Conservation (phyloP, 2,113 vertebrate genomes). For the Elachura formosa region DNA sequence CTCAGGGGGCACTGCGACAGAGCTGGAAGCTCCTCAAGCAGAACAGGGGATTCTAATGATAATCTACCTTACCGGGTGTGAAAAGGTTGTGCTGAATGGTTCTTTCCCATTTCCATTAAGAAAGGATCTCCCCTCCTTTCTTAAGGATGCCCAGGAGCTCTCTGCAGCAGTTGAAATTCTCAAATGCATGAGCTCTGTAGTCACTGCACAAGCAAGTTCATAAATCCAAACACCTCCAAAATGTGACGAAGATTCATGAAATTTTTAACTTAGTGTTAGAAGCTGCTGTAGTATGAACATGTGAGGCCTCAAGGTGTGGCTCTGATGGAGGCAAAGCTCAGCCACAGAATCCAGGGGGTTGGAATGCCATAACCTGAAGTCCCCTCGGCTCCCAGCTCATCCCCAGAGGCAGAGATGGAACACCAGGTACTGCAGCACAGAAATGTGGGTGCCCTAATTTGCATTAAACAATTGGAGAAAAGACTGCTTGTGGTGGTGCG, state of each 20-base stretch:
- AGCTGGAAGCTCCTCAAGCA: not conserved
- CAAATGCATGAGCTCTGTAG: not conserved
- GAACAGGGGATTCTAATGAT: not conserved
- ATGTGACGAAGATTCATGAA: not conserved
- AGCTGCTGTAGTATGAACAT: not conserved
- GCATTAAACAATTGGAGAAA: not conserved
- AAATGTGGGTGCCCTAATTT: not conserved
- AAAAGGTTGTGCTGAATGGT: not conserved
- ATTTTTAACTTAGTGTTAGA: not conserved
- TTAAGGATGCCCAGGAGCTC: not conserved
- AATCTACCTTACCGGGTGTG: not conserved
- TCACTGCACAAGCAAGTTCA: not conserved
- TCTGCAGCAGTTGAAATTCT: not conserved
- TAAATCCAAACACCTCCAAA: not conserved
- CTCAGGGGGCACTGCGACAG: too few relatives aligned
- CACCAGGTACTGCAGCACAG: not conserved
- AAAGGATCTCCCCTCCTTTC: not conserved
- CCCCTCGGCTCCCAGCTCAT: not conserved
- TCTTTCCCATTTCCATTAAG: not conserved
- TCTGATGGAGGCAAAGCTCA: not conserved
- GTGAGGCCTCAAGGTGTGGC: not conserved
- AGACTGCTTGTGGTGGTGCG: not conserved
- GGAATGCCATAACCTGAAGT: not conserved
- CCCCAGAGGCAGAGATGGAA: not conserved
- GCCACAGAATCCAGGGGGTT: not conserved